A percentile compares a stretch with the other conserved stretches of the same genome.
Evolutionary conservation across 2,888 invertebrate genomes (phyloP).

Genomic region (Dorcus parallelipipedus): DNA sequence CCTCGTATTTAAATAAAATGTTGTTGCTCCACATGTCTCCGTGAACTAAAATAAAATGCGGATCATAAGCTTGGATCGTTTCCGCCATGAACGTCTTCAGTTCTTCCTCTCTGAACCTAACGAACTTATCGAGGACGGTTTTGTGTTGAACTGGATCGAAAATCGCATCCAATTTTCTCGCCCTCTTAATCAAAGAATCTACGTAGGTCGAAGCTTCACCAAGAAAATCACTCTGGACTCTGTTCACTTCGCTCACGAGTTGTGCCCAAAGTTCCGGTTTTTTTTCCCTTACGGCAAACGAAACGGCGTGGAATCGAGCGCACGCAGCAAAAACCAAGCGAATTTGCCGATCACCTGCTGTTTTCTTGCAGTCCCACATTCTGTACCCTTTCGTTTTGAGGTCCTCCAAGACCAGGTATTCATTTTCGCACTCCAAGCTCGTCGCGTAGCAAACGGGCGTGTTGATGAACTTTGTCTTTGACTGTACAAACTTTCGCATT

Average conservation of each 20-base stretch:
- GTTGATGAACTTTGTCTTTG: slow-evolving; percentile 17
- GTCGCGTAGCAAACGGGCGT: slow-evolving; percentile 22
- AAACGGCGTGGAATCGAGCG: slow-evolving; percentile 10
- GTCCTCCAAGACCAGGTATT: slow-evolving; percentile 26
- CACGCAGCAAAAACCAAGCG: slow-evolving; percentile 3
- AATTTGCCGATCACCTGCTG: slow-evolving; percentile 6
- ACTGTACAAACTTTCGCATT: slow-evolving; percentile 20
- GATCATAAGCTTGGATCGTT: background rate
- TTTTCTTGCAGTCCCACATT: slow-evolving; percentile 5
- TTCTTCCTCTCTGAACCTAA: slow-evolving; percentile 1
- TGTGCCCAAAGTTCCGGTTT: background rate
- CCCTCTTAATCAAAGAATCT: slow-evolving; percentile 6
- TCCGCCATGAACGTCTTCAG: slow-evolving; percentile 3
- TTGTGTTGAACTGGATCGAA: background rate
- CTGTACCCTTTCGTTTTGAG: slow-evolving; percentile 17
- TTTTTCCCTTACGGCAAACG: slow-evolving; percentile 1
- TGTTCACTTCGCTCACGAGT: background rate
- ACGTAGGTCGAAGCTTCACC: slow-evolving; percentile 3
- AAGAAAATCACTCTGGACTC: slow-evolving; percentile 5
- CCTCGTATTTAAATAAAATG: slow-evolving; percentile 10
- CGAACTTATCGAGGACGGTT: background rate
- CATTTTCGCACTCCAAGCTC: slow-evolving; percentile 15
- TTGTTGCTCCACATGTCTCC: slow-evolving; percentile 14
- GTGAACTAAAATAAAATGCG: slow-evolving; percentile 4
- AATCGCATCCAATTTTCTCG: background rate